Conservation (phyloP, 1,140 invertebrate genomes). For the Aculops lycopersici region DNA sequence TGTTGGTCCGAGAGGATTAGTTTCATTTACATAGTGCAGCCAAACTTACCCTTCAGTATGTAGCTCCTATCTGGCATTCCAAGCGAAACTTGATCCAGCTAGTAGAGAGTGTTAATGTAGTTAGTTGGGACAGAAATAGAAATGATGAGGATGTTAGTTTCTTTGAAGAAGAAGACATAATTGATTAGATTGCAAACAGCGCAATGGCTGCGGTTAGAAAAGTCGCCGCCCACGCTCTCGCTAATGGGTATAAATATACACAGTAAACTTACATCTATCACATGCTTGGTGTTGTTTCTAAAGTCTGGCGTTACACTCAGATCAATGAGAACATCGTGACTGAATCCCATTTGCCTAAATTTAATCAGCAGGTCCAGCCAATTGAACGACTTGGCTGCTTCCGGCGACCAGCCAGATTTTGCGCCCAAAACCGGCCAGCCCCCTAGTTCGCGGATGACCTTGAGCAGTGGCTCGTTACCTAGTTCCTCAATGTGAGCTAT, state of each 20-base stretch:
- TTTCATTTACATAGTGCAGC: too few relatives aligned
- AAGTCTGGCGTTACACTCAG: conserved; percentile 58
- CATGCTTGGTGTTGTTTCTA: conserved; percentile 40
- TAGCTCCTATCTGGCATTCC: conserved; percentile 55
- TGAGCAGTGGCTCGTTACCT: conserved; percentile 31
- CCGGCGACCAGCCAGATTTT: conserved; percentile 27
- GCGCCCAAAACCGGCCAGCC: conserved; percentile 63
- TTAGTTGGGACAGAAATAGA: conserved; percentile 7
- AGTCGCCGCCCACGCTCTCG: neutral
- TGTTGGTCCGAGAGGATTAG: too few relatives aligned
- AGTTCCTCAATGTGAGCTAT: conserved; percentile 13
- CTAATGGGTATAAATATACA: conserved; percentile 2
- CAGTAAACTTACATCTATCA: conserved; percentile 40
- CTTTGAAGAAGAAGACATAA: neutral
- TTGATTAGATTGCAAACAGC: too few relatives aligned
- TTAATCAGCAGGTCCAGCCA: conserved; percentile 52
- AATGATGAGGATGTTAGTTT: conserved; percentile 9
- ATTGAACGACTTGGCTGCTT: conserved; percentile 23
- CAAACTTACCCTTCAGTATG: conserved; percentile 43
- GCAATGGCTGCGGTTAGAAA: neutral
- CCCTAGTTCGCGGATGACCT: conserved; percentile 35
- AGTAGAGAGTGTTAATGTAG: conserved; percentile 10
- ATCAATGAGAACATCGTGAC: conserved; percentile 65
- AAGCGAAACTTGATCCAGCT: conserved; percentile 69
- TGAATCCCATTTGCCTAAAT: conserved; percentile 41